Evolutionary conservation across 2,888 invertebrate genomes (phyloP).

Genomic region (Yponomeuta evonymella): DNA sequence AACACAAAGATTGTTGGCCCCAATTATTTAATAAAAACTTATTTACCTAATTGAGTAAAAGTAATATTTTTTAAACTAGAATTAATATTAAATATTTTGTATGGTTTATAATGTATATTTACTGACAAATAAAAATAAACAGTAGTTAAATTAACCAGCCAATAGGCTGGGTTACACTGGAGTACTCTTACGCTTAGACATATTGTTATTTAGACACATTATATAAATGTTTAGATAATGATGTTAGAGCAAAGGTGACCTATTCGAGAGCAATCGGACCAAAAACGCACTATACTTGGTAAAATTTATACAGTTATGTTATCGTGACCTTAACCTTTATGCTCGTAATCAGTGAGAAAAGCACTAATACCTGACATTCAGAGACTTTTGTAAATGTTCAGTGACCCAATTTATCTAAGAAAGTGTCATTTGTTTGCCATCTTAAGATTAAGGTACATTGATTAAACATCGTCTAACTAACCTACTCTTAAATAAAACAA

Average conservation of each 20-base stretch:
- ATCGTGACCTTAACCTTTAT: no score
- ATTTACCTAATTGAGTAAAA: conserved; percentile 6
- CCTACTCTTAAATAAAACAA: not conserved
- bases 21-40: conserved; percentile 10
- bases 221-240: no score
- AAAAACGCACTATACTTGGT: no score
- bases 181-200: not conserved
- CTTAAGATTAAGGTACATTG: conserved; percentile 3
- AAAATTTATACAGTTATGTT: no score
- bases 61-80: not conserved
- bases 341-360: no score
- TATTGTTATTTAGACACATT: not conserved
- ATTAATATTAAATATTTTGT: not conserved
- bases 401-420: not conserved
- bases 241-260: no score
- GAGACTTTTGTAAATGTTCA: not conserved
- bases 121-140: not conserved
- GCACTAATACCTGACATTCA: not conserved
- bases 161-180: not conserved
- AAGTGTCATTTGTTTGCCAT: not conserved
- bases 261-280: no score
- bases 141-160: not conserved
- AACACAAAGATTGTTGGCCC: conserved; percentile 6
- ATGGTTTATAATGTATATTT: conserved; percentile 2
- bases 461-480: not conserved